phyloP scores from a whole-genome alignment of 1,140 invertebrate species.

The Cataglyphis hispanica region DNA sequence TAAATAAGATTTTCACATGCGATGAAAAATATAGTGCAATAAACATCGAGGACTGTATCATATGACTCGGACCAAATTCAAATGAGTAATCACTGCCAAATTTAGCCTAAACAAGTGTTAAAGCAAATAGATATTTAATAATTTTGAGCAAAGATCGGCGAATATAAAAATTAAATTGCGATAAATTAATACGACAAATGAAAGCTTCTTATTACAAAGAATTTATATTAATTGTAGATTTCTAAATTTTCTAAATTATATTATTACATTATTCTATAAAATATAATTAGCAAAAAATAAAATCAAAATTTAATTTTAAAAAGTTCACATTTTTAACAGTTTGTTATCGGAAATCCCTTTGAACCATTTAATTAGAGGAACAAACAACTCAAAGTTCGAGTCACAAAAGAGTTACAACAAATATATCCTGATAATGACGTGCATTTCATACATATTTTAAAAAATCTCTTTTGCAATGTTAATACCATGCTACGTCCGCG shows the following conservation, averaged over 20 bases:
- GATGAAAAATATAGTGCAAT: conserved; percentile 11
- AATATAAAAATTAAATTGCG: neutral
- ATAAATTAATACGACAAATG: neutral
- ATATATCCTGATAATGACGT: neutral
- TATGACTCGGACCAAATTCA: conserved; percentile 70
- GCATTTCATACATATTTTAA: neutral
- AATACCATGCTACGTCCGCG: neutral
- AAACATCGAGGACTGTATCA: conserved; percentile 34
- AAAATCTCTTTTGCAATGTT: neutral
- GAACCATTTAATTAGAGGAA: neutral
- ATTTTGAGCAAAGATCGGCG: neutral
- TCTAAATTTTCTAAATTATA: neutral
- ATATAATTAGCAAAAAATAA: neutral
- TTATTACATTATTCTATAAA: neutral
- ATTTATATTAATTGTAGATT: neutral
- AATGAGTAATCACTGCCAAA: conserved; percentile 69
- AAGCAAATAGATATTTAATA: conserved; percentile 21
- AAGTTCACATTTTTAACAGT: neutral
- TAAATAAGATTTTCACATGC: neutral
- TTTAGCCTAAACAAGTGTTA: conserved; percentile 62
- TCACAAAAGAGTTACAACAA: neutral
- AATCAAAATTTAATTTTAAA: neutral
- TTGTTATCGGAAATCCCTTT: neutral
- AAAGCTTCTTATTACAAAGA: neutral
- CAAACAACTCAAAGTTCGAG: neutral